Evolutionary conservation across 2,888 invertebrate species (phyloP).

Genomic region (Mythimna loreyi): DNA sequence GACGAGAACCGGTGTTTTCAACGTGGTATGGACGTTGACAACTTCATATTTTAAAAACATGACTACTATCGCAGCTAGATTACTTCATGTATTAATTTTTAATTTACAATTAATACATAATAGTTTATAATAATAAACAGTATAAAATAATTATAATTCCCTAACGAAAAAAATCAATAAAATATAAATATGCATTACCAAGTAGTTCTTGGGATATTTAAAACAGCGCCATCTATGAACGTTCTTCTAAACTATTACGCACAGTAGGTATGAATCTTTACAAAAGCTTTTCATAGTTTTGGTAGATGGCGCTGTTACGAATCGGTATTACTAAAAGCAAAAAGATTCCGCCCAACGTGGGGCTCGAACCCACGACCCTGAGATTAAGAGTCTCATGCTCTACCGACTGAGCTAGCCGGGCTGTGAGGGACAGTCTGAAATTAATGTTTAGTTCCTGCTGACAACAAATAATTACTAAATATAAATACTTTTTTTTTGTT

Average conservation of each 20-base stretch:
- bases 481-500: neutral
- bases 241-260: neutral
- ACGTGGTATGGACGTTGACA: slow-evolving; percentile 80
- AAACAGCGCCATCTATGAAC: slow-evolving; percentile 26
- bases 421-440: slow-evolving; percentile 20
- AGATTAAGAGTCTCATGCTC: slow-evolving; percentile 92
- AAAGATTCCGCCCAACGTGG: slow-evolving; percentile 89
- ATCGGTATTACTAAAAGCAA: slow-evolving; percentile 54
- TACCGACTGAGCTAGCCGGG: slow-evolving; percentile 90
- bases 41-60: fast-evolving
- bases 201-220: neutral
- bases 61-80: fast-evolving
- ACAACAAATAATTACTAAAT: neutral
- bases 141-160: neutral
- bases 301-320: slow-evolving; percentile 39
- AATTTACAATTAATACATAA: neutral
- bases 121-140: neutral
- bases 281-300: neutral
- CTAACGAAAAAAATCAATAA: too few species aligned
- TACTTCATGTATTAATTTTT: too few species aligned
- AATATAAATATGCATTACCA: neutral
- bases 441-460: neutral
- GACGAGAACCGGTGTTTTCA: slow-evolving; percentile 84
- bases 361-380: slow-evolving; percentile 92
- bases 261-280: fast-evolving